phyloP scores from a whole-genome alignment of 53 echinoderm and acorn worm genomes.

The Arbacia lixula region DNA sequence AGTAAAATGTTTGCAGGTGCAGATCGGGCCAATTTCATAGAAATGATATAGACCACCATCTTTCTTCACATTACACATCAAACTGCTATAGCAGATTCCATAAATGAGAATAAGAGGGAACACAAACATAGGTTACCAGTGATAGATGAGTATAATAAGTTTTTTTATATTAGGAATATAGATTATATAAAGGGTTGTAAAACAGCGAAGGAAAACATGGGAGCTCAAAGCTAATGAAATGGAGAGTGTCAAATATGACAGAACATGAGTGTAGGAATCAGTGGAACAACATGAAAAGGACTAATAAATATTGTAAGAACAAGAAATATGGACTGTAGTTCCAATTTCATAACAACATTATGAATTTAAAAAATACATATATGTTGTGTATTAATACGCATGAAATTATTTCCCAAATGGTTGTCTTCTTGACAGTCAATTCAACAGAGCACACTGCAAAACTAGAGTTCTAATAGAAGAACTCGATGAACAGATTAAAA shows the following conservation, averaged over 20 bases:
- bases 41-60: background rate
- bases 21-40: background rate
- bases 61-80: background rate
- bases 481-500: background rate
- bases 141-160: background rate
- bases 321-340: no score
- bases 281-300: background rate
- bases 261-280: constrained; percentile 2
- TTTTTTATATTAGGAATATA: background rate
- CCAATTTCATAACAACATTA: no score
- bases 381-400: no score
- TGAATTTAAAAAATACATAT: no score
- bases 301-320: no score
- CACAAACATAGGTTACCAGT: background rate
- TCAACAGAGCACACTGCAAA: constrained; percentile 20
- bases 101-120: constrained; percentile 4
- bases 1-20: no score
- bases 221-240: background rate
- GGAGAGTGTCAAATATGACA: background rate
- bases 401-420: background rate
- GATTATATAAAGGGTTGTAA: no score
- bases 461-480: constrained; percentile 8
- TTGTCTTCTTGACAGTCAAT: background rate
- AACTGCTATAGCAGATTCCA: background rate
- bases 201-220: no score